A percentile compares a stretch with the other conserved stretches of the same genome.
Conservation (phyloP, 2,797 vertebrate species). For the Premnoplex brunnescens region DNA sequence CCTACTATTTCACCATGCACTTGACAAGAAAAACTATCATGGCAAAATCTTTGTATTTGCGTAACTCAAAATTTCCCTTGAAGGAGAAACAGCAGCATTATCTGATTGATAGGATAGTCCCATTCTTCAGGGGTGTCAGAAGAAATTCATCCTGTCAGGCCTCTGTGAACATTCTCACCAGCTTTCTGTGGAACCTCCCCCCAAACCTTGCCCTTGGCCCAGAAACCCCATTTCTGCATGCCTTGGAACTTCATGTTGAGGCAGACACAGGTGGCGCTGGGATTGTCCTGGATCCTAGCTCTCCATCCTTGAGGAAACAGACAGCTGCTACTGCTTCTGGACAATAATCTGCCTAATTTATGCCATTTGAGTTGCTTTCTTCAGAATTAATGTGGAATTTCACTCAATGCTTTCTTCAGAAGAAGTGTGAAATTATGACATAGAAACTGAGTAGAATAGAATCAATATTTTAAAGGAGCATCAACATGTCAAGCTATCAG, state of each 20-base stretch:
- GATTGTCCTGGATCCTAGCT: rapidly evolving
- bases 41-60: background rate
- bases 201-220: background rate
- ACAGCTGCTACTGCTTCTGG: background rate
- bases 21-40: background rate
- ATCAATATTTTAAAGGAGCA: background rate
- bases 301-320: background rate
- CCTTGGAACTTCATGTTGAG: background rate
- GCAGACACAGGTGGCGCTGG: rapidly evolving
- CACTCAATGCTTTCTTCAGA: background rate
- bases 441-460: background rate
- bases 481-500: background rate
- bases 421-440: background rate
- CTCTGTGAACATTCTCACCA: background rate
- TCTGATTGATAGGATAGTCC: background rate
- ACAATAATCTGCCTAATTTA: background rate
- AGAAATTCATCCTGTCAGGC: background rate
- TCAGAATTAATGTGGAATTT: background rate
- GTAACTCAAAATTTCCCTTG: background rate
- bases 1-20: background rate
- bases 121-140: background rate
- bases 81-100: background rate
- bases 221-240: background rate
- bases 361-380: background rate
- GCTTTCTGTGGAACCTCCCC: background rate